Percentiles rank a stretch among this genome's conserved stretches.
Conservation (phyloP, 1,140 invertebrate species). For the Drosophila jambulina region DNA sequence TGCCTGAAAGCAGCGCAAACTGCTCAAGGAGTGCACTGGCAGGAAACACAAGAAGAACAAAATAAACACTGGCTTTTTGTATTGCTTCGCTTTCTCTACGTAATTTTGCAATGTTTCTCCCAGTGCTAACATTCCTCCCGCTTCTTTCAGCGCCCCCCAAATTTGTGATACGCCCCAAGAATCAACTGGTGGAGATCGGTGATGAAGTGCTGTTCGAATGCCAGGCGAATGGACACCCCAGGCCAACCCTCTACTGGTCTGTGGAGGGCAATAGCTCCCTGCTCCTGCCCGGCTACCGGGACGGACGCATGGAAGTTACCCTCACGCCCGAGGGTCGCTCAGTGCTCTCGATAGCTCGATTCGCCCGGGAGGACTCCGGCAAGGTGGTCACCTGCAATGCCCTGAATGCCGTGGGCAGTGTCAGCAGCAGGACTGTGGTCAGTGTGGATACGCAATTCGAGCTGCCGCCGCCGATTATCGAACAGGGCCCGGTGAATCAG, state of each 20-base stretch:
- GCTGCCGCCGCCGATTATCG: slow-evolving; percentile 94
- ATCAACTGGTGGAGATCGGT: slow-evolving; percentile 89
- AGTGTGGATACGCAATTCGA: slow-evolving; percentile 92
- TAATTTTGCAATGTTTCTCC: slow-evolving; percentile 1
- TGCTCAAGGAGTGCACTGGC: slow-evolving; percentile 10
- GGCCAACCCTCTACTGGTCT: slow-evolving; percentile 91
- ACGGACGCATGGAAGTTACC: slow-evolving; percentile 88
- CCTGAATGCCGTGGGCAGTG: slow-evolving; percentile 92
- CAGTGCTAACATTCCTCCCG: slow-evolving; percentile 5
- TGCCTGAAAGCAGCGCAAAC: slow-evolving; percentile 29
- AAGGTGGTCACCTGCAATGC: slow-evolving; percentile 92
- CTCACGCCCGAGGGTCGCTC: slow-evolving; percentile 87
- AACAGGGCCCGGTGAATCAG: slow-evolving; percentile 95
- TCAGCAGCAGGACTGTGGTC: slow-evolving; percentile 90
- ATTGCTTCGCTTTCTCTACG: not conserved
- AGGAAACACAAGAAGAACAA: not conserved
- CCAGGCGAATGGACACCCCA: slow-evolving; percentile 88
- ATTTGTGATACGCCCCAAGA: slow-evolving; percentile 88
- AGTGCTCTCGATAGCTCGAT: slow-evolving; percentile 87
- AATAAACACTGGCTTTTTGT: not conserved
- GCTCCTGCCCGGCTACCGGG: slow-evolving; percentile 89
- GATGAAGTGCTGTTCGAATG: slow-evolving; percentile 89
- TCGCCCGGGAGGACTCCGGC: slow-evolving; percentile 88
- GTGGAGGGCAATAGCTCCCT: slow-evolving; percentile 90
- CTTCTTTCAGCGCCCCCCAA: slow-evolving; percentile 87